Evolutionary conservation across 2,113 vertebrate genomes (phyloP).

Genomic region (Promerops cafer): DNA sequence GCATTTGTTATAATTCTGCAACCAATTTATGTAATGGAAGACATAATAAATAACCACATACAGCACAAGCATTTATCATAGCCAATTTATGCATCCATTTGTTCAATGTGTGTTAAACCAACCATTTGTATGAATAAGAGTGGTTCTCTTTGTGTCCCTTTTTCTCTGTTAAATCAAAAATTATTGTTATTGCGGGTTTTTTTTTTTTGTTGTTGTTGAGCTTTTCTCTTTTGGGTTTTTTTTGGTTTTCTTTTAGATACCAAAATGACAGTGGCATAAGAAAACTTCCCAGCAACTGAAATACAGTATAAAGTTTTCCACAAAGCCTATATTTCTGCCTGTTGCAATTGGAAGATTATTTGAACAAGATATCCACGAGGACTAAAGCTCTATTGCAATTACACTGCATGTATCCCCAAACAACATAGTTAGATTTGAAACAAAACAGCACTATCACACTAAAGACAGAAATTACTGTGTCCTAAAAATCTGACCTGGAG

Average conservation of each 20-base stretch:
- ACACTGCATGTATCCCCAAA: not conserved
- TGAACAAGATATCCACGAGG: not conserved
- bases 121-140: constrained; percentile 52
- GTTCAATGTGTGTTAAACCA: constrained; percentile 57
- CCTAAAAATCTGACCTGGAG: not conserved
- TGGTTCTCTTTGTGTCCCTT: not conserved
- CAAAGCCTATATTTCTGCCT: not conserved
- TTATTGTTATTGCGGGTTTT: not conserved
- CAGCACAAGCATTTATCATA: constrained; percentile 65
- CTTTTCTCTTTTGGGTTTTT: not conserved
- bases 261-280: not conserved
- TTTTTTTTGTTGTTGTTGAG: not conserved
- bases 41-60: constrained; percentile 68
- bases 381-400: not conserved
- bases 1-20: constrained; percentile 69
- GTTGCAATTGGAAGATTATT: constrained; percentile 25
- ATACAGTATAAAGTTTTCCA: not conserved
- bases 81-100: constrained; percentile 66
- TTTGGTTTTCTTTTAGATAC: not conserved
- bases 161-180: constrained; percentile 37
- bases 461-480: not conserved
- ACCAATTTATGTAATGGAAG: constrained; percentile 69
- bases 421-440: not conserved
- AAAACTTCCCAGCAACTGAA: not conserved
- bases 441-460: not conserved